Conservation (phyloP, 2,888 invertebrate species). For the Eupithecia dodoneata region DNA sequence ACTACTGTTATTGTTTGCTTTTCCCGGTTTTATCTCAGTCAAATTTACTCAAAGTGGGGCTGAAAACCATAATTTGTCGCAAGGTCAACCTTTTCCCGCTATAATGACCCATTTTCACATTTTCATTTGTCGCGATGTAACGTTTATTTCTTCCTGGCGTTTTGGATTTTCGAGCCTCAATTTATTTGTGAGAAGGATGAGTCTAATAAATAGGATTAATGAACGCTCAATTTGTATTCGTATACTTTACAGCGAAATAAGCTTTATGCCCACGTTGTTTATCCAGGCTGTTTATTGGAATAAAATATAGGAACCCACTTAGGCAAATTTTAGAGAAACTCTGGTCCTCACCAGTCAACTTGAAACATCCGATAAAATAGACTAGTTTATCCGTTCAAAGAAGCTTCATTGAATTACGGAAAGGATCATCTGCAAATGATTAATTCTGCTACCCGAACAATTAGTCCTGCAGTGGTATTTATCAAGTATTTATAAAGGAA, state of each 20-base stretch:
- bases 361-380: neutral
- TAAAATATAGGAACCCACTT: slow-evolving; percentile 1
- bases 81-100: slow-evolving; percentile 39
- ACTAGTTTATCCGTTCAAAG: slow-evolving; percentile 13
- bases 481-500: slow-evolving; percentile 45
- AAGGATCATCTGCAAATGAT: slow-evolving; percentile 42
- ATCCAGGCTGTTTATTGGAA: slow-evolving; percentile 16
- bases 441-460: slow-evolving; percentile 41
- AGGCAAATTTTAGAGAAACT: neutral
- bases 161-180: slow-evolving; percentile 24
- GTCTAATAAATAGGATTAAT: slow-evolving; percentile 39
- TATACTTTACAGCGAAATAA: slow-evolving; percentile 25
- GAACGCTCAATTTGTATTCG: slow-evolving; percentile 36
- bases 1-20: slow-evolving; percentile 46
- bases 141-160: slow-evolving; percentile 22
- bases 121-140: slow-evolving; percentile 29
- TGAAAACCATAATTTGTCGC: slow-evolving; percentile 33
- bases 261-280: slow-evolving; percentile 19
- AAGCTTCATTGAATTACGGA: slow-evolving; percentile 24
- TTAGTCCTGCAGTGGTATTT: slow-evolving; percentile 44
- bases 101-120: slow-evolving; percentile 36
- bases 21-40: slow-evolving; percentile 42
- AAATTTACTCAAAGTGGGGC: slow-evolving; percentile 42
- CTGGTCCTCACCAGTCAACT: neutral
- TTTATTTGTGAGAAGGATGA: slow-evolving; percentile 35